Percentiles rank a stretch among this genome's conserved stretches.
These are phyloP conservation scores for Piprites chloris DNA, from an alignment of 2,113 vertebrate species.

Conservation along the genomic window DNA sequence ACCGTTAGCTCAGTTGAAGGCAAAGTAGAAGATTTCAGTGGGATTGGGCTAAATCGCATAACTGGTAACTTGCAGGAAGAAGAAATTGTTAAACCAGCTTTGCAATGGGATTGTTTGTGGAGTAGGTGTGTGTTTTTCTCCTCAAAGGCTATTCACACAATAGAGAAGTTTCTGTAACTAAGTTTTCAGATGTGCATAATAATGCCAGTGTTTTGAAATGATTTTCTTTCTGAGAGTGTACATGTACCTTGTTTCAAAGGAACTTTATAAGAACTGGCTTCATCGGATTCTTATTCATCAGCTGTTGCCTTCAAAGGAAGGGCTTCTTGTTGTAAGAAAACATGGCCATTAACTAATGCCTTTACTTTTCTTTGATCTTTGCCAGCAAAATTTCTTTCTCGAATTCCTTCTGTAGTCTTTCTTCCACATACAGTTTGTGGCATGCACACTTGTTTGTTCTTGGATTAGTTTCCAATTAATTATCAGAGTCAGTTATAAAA, in stretches of 20 bases:
- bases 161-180: not conserved
- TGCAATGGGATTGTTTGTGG: not conserved
- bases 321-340: conserved; percentile 18
- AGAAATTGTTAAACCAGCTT: not conserved
- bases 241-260: not conserved
- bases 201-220: not conserved
- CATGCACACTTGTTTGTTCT: conserved; percentile 19
- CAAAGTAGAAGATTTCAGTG: not conserved
- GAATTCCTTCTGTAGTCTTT: not conserved
- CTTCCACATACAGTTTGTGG: not conserved
- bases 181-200: not conserved
- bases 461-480: conserved; percentile 51
- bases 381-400: not conserved
- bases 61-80: not conserved
- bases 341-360: conserved; percentile 7
- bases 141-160: not conserved
- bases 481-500: not conserved
- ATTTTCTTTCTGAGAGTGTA: not conserved
- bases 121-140: not conserved
- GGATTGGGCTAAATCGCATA: not conserved
- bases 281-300: conserved; percentile 8
- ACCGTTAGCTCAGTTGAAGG: not conserved
- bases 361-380: conserved; percentile 57
- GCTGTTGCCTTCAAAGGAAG: conserved; percentile 42
- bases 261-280: not conserved